Percentiles rank a stretch among this genome's conserved stretches.
phyloP scores from a whole-genome alignment of 2,113 vertebrate genomes.

The human (Homo sapiens) region GRCh38 chr7:35714001-35714500 shows the following conservation, averaged over 20 bases:
- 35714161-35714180: not conserved
- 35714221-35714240: not conserved
- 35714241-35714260: not conserved
- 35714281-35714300: not conserved
- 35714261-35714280: not conserved
- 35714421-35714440: not conserved
- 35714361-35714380: not conserved
- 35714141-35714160: not conserved
- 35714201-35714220: not conserved
- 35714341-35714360: not conserved
- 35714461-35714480: not conserved
- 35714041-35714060: not conserved
- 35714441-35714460: not conserved
- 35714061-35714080: not conserved
- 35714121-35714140: not conserved
- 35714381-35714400: not conserved
- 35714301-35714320: rapidly evolving
- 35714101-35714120: slow-evolving; percentile 17
- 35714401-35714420: not conserved
- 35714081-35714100: not conserved
- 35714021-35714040: not conserved
- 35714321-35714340: not conserved
- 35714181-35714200: not conserved
- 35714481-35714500: not conserved
- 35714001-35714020: not conserved